A percentile compares a stretch with the other conserved stretches of the same genome.
Conservation (phyloP, 2,888 invertebrate species). For the Oscheius myriophilus region DNA sequence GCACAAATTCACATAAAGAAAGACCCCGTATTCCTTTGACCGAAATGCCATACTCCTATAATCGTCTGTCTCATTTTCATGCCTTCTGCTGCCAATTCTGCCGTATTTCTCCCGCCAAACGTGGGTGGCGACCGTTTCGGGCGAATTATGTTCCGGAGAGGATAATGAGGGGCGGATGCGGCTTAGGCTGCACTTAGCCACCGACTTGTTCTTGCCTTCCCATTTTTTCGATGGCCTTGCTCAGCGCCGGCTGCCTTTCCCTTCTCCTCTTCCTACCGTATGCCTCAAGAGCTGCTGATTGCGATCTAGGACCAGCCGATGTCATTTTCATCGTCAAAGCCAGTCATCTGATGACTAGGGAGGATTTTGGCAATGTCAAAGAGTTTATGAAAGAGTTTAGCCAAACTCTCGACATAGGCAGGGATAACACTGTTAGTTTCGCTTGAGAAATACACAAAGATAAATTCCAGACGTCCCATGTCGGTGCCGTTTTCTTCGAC, state of each 20-base stretch:
- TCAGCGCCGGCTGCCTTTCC: not conserved
- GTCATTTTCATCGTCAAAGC: constrained; percentile 30
- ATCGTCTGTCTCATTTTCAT: too few relatives aligned
- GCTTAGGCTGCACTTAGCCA: constrained; percentile 18
- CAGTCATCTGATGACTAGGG: constrained; percentile 9
- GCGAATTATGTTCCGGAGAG: constrained; percentile 21
- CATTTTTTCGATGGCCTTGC: constrained; percentile 14
- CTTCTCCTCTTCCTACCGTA: not conserved
- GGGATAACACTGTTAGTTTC: constrained; percentile 18
- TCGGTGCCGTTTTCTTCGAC: constrained; percentile 30
- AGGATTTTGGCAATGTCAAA: constrained; percentile 25
- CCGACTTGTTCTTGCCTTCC: constrained; percentile 29
- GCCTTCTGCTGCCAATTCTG: too few relatives aligned
- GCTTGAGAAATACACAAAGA: not conserved
- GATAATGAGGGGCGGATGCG: constrained; percentile 28
- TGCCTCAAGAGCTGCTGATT: constrained; percentile 7
- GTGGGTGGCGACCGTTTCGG: constrained; percentile 16
- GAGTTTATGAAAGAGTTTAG: constrained; percentile 24
- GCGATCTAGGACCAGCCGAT: constrained; percentile 28
- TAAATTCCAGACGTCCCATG: constrained; percentile 17
- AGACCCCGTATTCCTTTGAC: too few relatives aligned
- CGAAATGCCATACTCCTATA: too few relatives aligned
- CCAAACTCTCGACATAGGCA: constrained; percentile 27
- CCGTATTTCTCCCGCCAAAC: too few relatives aligned
- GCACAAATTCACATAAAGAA: too few relatives aligned